Base-by-base conservation (phyloP, 2,888 invertebrate species). In the Aricia artaxerxes region DNA sequence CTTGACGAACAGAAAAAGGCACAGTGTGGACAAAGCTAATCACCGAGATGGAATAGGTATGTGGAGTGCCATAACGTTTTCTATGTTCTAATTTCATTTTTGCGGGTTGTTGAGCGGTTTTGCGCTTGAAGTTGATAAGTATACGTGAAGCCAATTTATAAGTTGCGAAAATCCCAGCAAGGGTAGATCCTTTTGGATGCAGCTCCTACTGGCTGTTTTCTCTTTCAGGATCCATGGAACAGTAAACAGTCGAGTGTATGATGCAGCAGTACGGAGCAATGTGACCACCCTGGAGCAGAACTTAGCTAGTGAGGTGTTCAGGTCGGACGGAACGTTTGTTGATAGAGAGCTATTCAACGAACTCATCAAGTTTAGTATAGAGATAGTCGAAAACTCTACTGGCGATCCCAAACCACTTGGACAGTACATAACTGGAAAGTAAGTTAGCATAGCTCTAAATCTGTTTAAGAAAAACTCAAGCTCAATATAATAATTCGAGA, bases 191-290 rank as follows among this genome's bases (percentile, higher is more conserved):
- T 9, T 49, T 49, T 49, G 9, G 49, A 11, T 49, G 49, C 24
- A 24, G 49, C 49, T 49, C 49, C 49, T 49, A 49, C 49, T 49
- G 49, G 49, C 9, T 49, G 49, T 57, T 57, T 24, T n/a, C 4
- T 64, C 64, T 78, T 78, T 44, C 82, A 92, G 92, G 92, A 91
- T 93, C 73, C 92, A 93, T 61, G 93, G 93, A 0, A 87, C 87
- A 2, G 77, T 81, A 0, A 79, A 82, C 0, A 91, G 88, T 11
- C 81, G 85, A 0, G 85, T 89, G 0, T 91, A 88, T 80, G 87
- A 91, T 0, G 72, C 88, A 0, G 92, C 90, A 0, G 16, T 86
- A 0, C 78, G 85, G 35, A 86, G 89, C 82, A 88, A 90, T 38
- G 83, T 92, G 0, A 78, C 85, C 0, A 13, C 90, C 0, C 9